Evolutionary conservation across 37 sponge, comb jelly and placozoan genomes (phyloP).

Genomic region (Geodia barretti): DNA sequence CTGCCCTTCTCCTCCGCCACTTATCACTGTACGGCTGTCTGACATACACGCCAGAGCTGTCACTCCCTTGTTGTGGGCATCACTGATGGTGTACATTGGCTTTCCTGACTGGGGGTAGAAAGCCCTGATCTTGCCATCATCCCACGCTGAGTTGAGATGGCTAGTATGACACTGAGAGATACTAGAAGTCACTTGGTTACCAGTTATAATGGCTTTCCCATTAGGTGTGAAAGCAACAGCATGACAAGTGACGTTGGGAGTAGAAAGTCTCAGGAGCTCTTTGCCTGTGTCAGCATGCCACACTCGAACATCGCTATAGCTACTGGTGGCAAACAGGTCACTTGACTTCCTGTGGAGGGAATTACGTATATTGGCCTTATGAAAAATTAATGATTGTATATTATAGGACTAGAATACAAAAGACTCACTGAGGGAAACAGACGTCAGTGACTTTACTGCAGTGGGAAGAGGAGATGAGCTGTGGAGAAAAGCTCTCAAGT

Average conservation of each 20-base stretch:
- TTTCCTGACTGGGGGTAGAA: constrained; percentile 90
- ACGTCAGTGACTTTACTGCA: constrained; percentile 77
- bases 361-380: no score
- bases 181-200: constrained; percentile 15
- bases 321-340: constrained; percentile 97
- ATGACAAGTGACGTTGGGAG: constrained; percentile 91
- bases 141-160: constrained; percentile 76
- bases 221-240: constrained; percentile 84
- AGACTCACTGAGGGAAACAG: constrained; percentile 70
- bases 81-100: constrained; percentile 90
- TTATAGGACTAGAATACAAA: no score
- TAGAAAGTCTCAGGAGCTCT: constrained; percentile 83
- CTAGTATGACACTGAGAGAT: neutral
- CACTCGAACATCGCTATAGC: constrained; percentile 86
- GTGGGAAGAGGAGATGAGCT: constrained; percentile 73
- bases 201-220: constrained; percentile 93
- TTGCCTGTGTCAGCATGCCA: constrained; percentile 93
- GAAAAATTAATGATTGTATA: neutral
- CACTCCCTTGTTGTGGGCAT: constrained; percentile 99
- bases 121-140: constrained; percentile 96
- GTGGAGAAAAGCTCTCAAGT: constrained; percentile 57
- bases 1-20: constrained; percentile 99
- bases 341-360: constrained; percentile 76
- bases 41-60: constrained; percentile 89
- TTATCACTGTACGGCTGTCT: constrained; percentile 70